Evolutionary conservation across 2,888 invertebrate species (phyloP).

Genomic region (Venustoraphidia nigricollis): DNA sequence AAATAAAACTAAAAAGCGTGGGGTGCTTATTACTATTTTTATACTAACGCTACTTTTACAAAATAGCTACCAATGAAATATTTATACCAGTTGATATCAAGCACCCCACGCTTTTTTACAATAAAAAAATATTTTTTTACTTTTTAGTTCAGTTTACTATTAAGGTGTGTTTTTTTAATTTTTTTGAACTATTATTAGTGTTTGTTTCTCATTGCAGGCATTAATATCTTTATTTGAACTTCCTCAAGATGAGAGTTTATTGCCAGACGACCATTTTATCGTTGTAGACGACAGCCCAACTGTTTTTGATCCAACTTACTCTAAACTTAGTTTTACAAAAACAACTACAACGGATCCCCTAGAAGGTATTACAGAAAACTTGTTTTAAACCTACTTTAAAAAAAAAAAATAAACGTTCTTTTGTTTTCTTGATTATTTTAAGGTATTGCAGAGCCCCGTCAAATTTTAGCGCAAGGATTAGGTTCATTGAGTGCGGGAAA

Average conservation of each 20-base stretch:
- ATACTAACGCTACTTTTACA: too few species aligned
- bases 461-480: constrained; percentile 61
- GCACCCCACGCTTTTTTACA: too few species aligned
- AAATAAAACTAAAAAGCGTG: too few species aligned
- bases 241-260: constrained; percentile 62
- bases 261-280: constrained; percentile 76
- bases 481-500: constrained; percentile 44
- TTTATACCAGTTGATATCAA: too few species aligned
- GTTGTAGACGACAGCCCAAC: constrained; percentile 77
- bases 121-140: too few species aligned
- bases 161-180: too few species aligned
- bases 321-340: constrained; percentile 74
- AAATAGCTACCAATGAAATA: too few species aligned
- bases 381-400: constrained; percentile 4
- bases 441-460: constrained; percentile 52
- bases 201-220: constrained; percentile 33
- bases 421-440: constrained; percentile 23
- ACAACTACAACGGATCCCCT: constrained; percentile 60
- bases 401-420: constrained; percentile 10
- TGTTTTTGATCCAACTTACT: constrained; percentile 68
- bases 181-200: too few species aligned
- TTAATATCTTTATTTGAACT: constrained; percentile 78
- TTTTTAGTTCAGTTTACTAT: too few species aligned
- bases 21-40: too few species aligned
- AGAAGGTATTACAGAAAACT: constrained; percentile 31